Evolutionary conservation across 2,888 invertebrate genomes (phyloP).

Genomic region (Pollenia amentaria): DNA sequence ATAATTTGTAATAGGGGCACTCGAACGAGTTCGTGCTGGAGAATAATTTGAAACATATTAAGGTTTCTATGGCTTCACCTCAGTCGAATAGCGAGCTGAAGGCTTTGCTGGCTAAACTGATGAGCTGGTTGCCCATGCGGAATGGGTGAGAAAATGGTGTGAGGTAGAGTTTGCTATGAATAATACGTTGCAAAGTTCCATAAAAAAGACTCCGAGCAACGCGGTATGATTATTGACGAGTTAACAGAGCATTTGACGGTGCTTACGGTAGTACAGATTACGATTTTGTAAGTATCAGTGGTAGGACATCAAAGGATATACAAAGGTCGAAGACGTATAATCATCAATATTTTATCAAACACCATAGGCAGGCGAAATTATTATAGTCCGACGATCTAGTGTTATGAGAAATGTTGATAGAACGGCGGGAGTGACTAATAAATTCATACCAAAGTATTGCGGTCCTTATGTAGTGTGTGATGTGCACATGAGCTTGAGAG

Average conservation of each 20-base stretch:
- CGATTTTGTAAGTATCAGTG: too few relatives aligned
- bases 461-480: too few relatives aligned
- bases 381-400: background rate
- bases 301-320: background rate
- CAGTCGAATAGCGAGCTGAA: slow-evolving; percentile 44
- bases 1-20: slow-evolving; percentile 9
- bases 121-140: slow-evolving; percentile 39
- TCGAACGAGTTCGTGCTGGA: slow-evolving; percentile 1
- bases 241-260: slow-evolving; percentile 32
- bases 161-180: slow-evolving; percentile 69
- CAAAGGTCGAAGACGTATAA: background rate
- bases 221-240: slow-evolving; percentile 20
- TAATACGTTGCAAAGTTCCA: slow-evolving; percentile 47
- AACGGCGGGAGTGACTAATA: background rate
- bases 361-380: background rate
- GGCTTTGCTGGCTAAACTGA: slow-evolving; percentile 41
- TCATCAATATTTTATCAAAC: background rate
- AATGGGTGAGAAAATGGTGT: slow-evolving; percentile 1
- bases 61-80: slow-evolving; percentile 10
- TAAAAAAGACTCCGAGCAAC: slow-evolving; percentile 50
- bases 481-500: too few relatives aligned
- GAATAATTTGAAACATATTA: slow-evolving; percentile 14
- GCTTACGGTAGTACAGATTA: background rate
- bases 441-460: background rate
- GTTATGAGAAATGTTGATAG: background rate